Conservation (phyloP, 1,140 invertebrate species). For the Galleria mellonella region DNA sequence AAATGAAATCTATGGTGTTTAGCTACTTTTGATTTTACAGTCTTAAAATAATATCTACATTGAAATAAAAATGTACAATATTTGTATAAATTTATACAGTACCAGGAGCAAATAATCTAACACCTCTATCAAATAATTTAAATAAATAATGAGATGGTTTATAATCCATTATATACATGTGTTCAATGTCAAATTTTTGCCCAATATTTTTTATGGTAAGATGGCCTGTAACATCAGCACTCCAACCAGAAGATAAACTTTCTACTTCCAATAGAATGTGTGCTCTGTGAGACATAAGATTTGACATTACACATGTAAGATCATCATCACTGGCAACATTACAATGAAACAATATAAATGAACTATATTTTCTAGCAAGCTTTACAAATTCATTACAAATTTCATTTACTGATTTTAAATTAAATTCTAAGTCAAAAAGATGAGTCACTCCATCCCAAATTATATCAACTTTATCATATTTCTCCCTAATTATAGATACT, state of each 20-base stretch:
- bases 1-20: too few species aligned
- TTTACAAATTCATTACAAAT: conserved; percentile 72
- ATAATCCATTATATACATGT: conserved; percentile 48
- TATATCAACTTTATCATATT: conserved; percentile 69
- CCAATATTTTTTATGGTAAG: conserved; percentile 72
- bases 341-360: conserved; percentile 46
- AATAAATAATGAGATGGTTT: conserved; percentile 75
- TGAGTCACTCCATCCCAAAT: conserved; percentile 83
- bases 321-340: conserved; percentile 72
- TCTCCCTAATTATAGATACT: conserved; percentile 31
- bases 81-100: conserved; percentile 30
- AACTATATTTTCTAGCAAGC: conserved; percentile 37
- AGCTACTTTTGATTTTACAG: too few species aligned
- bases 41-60: too few species aligned
- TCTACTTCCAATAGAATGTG: conserved; percentile 78
- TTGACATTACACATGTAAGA: conserved; percentile 73
- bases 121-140: conserved; percentile 82
- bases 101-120: conserved; percentile 81
- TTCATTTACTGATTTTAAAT: conserved; percentile 69
- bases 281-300: conserved; percentile 76
- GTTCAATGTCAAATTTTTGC: conserved; percentile 55
- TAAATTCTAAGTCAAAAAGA: conserved; percentile 78
- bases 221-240: conserved; percentile 80
- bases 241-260: conserved; percentile 79
- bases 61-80: too few species aligned